Conservation (phyloP, 2,113 vertebrate genomes). For the Phodopus roborovskii region DNA sequence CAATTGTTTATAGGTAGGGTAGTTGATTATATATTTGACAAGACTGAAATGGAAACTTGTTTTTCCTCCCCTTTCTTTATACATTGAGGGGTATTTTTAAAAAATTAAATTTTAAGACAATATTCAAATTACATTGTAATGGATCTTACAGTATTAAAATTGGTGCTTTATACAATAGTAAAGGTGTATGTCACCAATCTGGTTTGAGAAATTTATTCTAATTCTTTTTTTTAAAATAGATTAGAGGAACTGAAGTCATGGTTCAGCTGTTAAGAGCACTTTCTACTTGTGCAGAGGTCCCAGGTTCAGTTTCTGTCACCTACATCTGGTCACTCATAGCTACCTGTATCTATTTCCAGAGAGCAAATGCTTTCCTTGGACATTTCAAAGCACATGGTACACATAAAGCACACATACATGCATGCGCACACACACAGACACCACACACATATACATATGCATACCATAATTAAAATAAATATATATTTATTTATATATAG, state of each 20-base stretch:
- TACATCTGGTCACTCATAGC: background rate
- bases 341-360: background rate
- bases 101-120: background rate
- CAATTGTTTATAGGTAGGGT: background rate
- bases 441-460: too few species aligned
- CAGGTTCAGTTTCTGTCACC: background rate
- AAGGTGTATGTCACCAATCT: constrained; percentile 15
- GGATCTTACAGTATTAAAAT: background rate
- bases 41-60: background rate
- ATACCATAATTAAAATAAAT: too few species aligned
- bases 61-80: background rate
- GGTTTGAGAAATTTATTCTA: background rate
- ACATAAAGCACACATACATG: fast-evolving
- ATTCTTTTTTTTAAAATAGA: background rate
- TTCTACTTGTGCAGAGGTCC: background rate
- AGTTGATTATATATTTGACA: background rate
- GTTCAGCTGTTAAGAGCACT: background rate
- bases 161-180: background rate
- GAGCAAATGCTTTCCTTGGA: background rate
- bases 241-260: background rate
- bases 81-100: background rate
- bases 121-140: background rate
- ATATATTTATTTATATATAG: too few species aligned
- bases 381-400: background rate
- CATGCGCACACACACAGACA: background rate